Base-by-base conservation (phyloP, 2,113 vertebrate species). In the Crotalus horridus region DNA sequence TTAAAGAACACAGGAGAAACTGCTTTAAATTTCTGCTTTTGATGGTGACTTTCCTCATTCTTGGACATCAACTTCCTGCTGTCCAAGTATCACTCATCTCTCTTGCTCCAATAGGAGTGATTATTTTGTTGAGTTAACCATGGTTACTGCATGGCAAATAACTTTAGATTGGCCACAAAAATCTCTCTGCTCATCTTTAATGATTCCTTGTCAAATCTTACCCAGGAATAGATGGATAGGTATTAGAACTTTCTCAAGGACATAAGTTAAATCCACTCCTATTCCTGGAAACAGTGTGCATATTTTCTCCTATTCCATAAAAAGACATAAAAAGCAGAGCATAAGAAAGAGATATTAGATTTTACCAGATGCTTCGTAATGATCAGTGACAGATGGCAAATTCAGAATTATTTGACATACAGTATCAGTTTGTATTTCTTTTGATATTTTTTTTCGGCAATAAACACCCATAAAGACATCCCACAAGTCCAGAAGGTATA, bases 311-410 rank as follows among this genome's bases (percentile, higher is more conserved):
- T 46, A 61, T 86, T 24, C 3, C 56, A 90, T 64, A 87, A 90
- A 81, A 54, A 89, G 88, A 59, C 54, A 90, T 89, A 55, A 53
- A 48, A 86, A 58, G 46, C 33, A 85, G 90, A 53, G 55, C 15
- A 48, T 12, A 24, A 53, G 59, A 51, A 55, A 91, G 17, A 74
- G 29, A 46, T 58, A 33, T 23, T 5, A 93, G 46, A n/a, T 39
- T 2, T 23, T 26, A 81, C 54, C 55, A 94, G 93, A 61, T 92
- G 94, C 88, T 85, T 46, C 21, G 91, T 96, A 86, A 92, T 43
- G 23, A 92, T 51, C 0, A 4, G 6, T 54, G 69, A 15, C 9
- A 46, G 8, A 11, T 9, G 56, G 24, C 23, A 81, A 86, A 69
- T 58, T 13, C 92, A 39, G 81, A 87, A 24, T 74, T 59, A 74